Conservation (phyloP, 1,140 invertebrate species). For the Chironomus striatipennis region DNA sequence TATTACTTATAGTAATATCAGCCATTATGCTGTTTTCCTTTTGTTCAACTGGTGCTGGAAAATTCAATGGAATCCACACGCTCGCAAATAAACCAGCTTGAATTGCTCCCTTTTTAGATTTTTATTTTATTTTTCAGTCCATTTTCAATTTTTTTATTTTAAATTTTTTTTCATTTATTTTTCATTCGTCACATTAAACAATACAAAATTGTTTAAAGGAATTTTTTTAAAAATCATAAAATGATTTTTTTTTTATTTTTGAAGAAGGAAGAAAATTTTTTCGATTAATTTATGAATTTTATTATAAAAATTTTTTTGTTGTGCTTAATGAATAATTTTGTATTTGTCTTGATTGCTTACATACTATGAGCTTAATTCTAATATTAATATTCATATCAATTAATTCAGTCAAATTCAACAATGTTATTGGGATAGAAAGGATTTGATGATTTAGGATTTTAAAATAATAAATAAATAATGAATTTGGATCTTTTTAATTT, state of each 20-base stretch:
- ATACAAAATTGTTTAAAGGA: constrained; percentile 27
- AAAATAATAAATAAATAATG: neutral
- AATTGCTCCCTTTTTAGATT: constrained; percentile 52
- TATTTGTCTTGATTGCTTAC: too few relatives aligned
- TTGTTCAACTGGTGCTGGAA: constrained; percentile 30
- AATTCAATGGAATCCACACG: constrained; percentile 60
- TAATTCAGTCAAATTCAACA: too few relatives aligned
- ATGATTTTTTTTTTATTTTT: neutral
- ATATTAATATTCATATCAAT: too few relatives aligned
- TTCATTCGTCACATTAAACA: constrained; percentile 19
- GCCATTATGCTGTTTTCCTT: constrained; percentile 33
- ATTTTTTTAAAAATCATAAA: constrained; percentile 25
- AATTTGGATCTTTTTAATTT: neutral
- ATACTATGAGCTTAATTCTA: too few relatives aligned
- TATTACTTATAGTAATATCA: neutral
- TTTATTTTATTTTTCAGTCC: too few relatives aligned
- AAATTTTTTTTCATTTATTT: constrained; percentile 10
- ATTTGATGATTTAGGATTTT: neutral
- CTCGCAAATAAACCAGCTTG: constrained; percentile 64
- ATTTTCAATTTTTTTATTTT: neutral
- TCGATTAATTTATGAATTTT: constrained; percentile 25
- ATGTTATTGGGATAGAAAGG: neutral
- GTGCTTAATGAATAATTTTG: too few relatives aligned
- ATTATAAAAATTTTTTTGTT: neutral
- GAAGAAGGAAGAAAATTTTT: constrained; percentile 27